Conservation (phyloP, 23 tunicate genomes). For the Ciona savignyi region DNA sequence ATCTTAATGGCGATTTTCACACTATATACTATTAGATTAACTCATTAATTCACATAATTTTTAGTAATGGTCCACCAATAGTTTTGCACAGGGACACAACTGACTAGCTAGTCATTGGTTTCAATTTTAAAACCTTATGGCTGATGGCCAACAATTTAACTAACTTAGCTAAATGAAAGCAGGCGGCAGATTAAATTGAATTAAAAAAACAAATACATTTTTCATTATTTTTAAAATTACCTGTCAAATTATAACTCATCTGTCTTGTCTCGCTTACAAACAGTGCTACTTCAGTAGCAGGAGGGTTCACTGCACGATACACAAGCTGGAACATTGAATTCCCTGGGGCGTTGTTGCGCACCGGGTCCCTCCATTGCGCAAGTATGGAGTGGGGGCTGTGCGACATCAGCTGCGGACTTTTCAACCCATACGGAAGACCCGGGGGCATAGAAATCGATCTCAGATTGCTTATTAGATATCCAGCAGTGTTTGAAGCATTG, state of each 20-base stretch:
- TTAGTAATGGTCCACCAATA: no score
- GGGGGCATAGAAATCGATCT: constrained; percentile 88
- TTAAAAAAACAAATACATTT: no score
- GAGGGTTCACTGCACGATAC: constrained; percentile 59
- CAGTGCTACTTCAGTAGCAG: constrained; percentile 33
- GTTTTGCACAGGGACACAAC: no score
- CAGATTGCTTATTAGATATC: constrained; percentile 86
- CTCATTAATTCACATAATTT: no score
- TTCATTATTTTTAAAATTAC: no score
- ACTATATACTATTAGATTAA: no score
- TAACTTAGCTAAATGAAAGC: no score
- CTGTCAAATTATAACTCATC: constrained; percentile 68
- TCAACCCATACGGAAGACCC: constrained; percentile 82
- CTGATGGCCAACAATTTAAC: no score
- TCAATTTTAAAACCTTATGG: no score
- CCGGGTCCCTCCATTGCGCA: constrained; percentile 73
- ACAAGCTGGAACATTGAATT: constrained; percentile 72
- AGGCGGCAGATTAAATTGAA: no score
- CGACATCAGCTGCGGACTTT: constrained; percentile 33
- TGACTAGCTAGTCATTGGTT: no score
- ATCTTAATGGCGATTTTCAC: no score
- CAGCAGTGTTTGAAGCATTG: constrained; percentile 83
- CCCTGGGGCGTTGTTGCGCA: constrained; percentile 86
- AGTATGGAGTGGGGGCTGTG: constrained; percentile 42
- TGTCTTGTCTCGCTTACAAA: constrained; percentile 65